Evolutionary conservation across 2,888 invertebrate species (phyloP), one percentile per base, ranked within the genome.

Genomic region (Ornithoptera priamus): DNA sequence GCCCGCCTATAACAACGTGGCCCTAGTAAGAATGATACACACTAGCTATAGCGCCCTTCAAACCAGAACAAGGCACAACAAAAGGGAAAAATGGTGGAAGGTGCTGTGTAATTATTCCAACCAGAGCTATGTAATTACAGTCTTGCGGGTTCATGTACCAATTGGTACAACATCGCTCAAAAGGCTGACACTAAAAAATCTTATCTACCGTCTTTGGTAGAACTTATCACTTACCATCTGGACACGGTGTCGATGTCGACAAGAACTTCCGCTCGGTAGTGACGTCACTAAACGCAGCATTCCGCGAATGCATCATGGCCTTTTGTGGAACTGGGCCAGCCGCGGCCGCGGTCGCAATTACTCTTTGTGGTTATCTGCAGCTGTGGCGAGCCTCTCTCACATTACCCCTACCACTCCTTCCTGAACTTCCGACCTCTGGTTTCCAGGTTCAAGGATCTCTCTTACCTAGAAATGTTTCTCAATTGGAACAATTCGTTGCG

Each of bases 291-390:
- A 36, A 20, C 24, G 61, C 42, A 24, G 53, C 56, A 65, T 46
- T 69, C 61, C 60, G 20, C 36, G 53, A 82, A 84, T 81, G 82
- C 83, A 82, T 83, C 81, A 80, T 76, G 73, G 78, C 77, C 79
- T 81, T 80, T 79, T 79, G 78, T 79, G 77, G 78, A 80, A 82
- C 75, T 82, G 77, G 80, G 82, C 76, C 82, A 83, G 79, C 77
- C 20, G 24, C 30, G 77, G 79, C 77, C 12, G 24, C 30, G 77
- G 78, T 77, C 77, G 80, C 82, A 84, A 82, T 83, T 82, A 84
- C 80, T 76, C 82, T 82, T 81, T 82, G 83, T 81, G 81, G 79
- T 79, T 78, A 39, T 80, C 74, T 77, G 74, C 75, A 75, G 75
- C 74, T 76, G 77, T 78, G 78, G 76, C 72, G 64, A 46, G 46